A percentile compares a stretch with the other conserved stretches of the same genome.
phyloP scores from a whole-genome alignment of 2,797 vertebrate genomes.

The Eptatretus atami region DNA sequence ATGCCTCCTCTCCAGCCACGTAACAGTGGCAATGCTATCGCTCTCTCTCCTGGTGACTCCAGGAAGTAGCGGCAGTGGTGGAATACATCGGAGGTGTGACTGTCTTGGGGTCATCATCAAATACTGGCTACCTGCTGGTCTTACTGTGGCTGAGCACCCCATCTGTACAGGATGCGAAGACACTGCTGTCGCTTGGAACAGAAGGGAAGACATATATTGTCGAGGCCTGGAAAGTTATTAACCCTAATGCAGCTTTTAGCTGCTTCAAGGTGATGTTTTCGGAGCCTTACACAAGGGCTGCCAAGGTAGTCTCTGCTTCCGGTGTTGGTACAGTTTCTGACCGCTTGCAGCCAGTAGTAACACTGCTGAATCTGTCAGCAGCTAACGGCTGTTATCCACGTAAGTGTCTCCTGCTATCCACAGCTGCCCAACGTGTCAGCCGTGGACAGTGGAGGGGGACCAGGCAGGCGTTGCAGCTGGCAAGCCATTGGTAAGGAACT shows the following conservation, averaged over 20 bases:
- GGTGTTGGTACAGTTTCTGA: slow-evolving; percentile 23
- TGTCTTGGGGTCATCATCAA: too few relatives aligned
- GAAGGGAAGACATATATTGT: neutral
- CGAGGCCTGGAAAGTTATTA: neutral
- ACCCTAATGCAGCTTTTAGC: neutral
- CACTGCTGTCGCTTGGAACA: too few relatives aligned
- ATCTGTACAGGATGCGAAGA: neutral
- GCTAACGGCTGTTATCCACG: slow-evolving; percentile 22
- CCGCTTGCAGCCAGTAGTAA: slow-evolving; percentile 17
- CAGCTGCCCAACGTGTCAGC: slow-evolving; percentile 24
- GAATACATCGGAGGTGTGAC: too few relatives aligned
- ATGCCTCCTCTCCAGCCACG: slow-evolving; percentile 12
- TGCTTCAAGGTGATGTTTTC: slow-evolving; percentile 8
- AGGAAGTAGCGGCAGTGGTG: neutral
- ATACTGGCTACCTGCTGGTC: neutral
- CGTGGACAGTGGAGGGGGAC: slow-evolving; percentile 18
- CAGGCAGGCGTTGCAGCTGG: slow-evolving; percentile 12
- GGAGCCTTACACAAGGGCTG: slow-evolving; percentile 29
- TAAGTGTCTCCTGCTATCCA: slow-evolving; percentile 27
- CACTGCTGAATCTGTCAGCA: slow-evolving; percentile 20
- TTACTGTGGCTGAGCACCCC: neutral
- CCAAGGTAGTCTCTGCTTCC: slow-evolving; percentile 22
- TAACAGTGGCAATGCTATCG: neutral
- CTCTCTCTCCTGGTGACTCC: neutral
- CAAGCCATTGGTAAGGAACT: too few relatives aligned